Base-by-base conservation (phyloP, 2,113 vertebrate species). In the Percina caprodes region DNA sequence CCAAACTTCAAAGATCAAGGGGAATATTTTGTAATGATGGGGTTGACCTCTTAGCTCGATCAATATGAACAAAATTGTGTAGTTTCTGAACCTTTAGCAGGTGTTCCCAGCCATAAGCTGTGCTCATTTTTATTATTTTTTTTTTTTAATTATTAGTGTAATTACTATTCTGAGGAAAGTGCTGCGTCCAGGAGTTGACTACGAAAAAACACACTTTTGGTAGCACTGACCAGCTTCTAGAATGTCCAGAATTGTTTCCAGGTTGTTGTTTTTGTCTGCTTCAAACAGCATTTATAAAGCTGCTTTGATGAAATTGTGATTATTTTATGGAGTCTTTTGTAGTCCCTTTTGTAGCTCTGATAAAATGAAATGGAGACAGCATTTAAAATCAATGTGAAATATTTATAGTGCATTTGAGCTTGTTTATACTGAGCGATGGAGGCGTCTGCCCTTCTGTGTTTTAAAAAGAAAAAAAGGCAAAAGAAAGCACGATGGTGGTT, bases 301-400 rank as follows among this genome's bases (percentile, higher is more conserved):
- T 72, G 69, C 88, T 92, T 87, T 92, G 92, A 91, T 91, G 86
- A 78, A 65, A 49, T 69, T 83, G 89, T 92, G 74, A 88, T 80
- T 90, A 88, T 90, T 91, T 92, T 74, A 94, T 91, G 79, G 69
- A 78, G 81, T 89, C 80, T 92, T 92, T 94, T 91, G 86, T 89
- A 91, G 79, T 91, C 86, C 80, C 86, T 78, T 86, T 90, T 89
- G 35, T 69, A 90, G 87, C 82, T 87, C 79, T 83, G 80, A 92
- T 85, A 91, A 73, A 85, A 67, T 80, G 85, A 88, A 89, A 89
- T 59, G 52, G 86, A 91, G 80, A 91, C 87, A 69, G 74, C 85
- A 77, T 92, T 92, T 91, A 91, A 88, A 84, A 91, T 90, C 78
- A 81, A 66, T 74, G 83, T 93, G 72, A 94, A 94, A 91, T 85